A percentile compares a stretch with the other conserved stretches of the same genome.
These are phyloP conservation scores for Nomada flava DNA, from an alignment of 2,888 invertebrate species.

Conservation along the genomic window DNA sequence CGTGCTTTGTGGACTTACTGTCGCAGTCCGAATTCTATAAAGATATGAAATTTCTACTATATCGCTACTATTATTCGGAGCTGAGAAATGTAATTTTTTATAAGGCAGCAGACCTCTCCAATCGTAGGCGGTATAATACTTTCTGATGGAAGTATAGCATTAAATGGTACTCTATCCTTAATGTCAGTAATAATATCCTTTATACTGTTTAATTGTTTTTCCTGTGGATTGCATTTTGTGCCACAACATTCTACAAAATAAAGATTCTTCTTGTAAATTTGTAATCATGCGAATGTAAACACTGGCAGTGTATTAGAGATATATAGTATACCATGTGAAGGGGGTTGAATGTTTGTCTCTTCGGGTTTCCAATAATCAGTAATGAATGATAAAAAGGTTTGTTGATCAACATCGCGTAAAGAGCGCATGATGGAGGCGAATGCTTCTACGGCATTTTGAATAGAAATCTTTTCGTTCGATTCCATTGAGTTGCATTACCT, in stretches of 20 bases:
- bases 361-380: conserved; percentile 64
- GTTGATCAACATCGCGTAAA: conserved; percentile 52
- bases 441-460: conserved; percentile 65
- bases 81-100: conserved; percentile 2
- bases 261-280: background rate
- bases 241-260: background rate
- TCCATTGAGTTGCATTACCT: conserved; percentile 32
- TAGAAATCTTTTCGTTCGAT: conserved; percentile 37
- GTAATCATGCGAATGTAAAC: background rate
- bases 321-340: background rate
- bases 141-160: conserved; percentile 75
- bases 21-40: conserved; percentile 86
- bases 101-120: conserved; percentile 71
- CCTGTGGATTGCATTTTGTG: conserved; percentile 63
- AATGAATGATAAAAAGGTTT: conserved; percentile 65
- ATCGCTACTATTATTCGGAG: background rate
- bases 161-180: conserved; percentile 70
- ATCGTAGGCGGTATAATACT: conserved; percentile 66
- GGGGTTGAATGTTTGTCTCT: conserved; percentile 15
- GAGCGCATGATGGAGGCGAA: conserved; percentile 63
- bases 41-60: conserved; percentile 79
- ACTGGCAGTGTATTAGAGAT: background rate
- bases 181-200: conserved; percentile 63
- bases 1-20: conserved; percentile 86
- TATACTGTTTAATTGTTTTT: conserved; percentile 61